Evolutionary conservation across 2,113 vertebrate species (phyloP).

Genomic region (Rallus limicola): DNA sequence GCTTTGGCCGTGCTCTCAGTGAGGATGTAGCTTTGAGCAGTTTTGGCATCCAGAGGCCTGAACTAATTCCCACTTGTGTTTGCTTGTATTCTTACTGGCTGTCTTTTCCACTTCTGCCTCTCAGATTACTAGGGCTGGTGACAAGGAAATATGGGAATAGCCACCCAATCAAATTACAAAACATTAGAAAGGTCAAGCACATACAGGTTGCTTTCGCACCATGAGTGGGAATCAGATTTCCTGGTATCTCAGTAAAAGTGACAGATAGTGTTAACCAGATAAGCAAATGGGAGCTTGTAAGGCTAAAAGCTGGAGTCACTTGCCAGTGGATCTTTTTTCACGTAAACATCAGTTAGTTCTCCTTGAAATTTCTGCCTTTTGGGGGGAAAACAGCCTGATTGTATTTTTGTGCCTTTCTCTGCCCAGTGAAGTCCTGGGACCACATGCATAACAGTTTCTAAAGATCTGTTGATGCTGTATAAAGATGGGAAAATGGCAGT

Average conservation of each 20-base stretch:
- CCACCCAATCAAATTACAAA: conserved; percentile 67
- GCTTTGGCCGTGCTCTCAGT: accelerated
- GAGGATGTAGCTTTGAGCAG: neutral
- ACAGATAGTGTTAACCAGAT: conserved; percentile 54
- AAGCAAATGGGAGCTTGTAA: conserved; percentile 37
- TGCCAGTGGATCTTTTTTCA: neutral
- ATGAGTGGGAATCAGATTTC: conserved; percentile 49
- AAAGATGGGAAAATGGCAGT: neutral
- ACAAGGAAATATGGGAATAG: conserved; percentile 67
- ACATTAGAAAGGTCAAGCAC: conserved; percentile 59
- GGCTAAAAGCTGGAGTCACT: conserved; percentile 15
- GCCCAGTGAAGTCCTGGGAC: neutral
- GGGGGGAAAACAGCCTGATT: neutral
- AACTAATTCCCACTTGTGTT: conserved; percentile 37
- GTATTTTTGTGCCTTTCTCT: neutral
- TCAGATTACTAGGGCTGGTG: conserved; percentile 57
- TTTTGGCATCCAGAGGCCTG: neutral
- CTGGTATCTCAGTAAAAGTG: conserved; percentile 34
- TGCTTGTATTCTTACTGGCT: conserved; percentile 39
- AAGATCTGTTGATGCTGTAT: neutral
- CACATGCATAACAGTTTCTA: neutral
- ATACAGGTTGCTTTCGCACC: conserved; percentile 30
- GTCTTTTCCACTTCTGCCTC: conserved; percentile 59
- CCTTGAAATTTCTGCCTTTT: neutral
- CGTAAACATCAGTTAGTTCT: neutral